Conservation (phyloP, 2,888 invertebrate genomes). For the Xestia c-nigrum region DNA sequence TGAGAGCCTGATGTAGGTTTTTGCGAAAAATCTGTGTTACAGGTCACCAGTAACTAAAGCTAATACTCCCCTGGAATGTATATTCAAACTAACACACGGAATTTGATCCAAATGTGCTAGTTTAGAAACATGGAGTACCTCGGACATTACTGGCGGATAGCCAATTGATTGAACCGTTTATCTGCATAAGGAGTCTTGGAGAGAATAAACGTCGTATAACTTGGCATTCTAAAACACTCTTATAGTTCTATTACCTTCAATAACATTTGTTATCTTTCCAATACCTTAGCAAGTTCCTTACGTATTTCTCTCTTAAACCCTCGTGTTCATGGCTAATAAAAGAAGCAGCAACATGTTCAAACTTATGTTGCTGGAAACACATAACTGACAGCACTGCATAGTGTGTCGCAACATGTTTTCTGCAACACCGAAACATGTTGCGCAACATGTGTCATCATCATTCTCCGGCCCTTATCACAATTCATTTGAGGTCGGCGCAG, state of each 20-base stretch:
- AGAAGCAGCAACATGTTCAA: slow-evolving; percentile 5
- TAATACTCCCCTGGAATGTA: background rate
- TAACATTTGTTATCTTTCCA: slow-evolving; percentile 24
- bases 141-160: slow-evolving; percentile 17
- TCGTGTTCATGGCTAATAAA: slow-evolving; percentile 2
- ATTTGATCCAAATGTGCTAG: slow-evolving; percentile 15
- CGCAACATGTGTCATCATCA: slow-evolving; percentile 3
- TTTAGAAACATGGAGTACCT: slow-evolving; percentile 41
- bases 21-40: too few relatives aligned
- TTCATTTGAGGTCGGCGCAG: too few relatives aligned
- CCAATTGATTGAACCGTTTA: slow-evolving; percentile 46
- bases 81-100: background rate
- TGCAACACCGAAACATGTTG: background rate
- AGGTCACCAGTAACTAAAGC: background rate
- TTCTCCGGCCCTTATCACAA: too few relatives aligned
- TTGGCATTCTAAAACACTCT: slow-evolving; percentile 33
- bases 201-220: slow-evolving; percentile 28
- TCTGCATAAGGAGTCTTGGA: slow-evolving; percentile 18
- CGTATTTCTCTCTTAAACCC: background rate
- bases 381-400: background rate
- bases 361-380: slow-evolving; percentile 10
- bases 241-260: slow-evolving; percentile 23
- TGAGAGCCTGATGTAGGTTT: too few relatives aligned
- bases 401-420: background rate
- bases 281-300: background rate